These are phyloP conservation scores for Temnothorax unifasciatus DNA, from an alignment of 2,888 invertebrate species.

Conservation along the genomic window DNA sequence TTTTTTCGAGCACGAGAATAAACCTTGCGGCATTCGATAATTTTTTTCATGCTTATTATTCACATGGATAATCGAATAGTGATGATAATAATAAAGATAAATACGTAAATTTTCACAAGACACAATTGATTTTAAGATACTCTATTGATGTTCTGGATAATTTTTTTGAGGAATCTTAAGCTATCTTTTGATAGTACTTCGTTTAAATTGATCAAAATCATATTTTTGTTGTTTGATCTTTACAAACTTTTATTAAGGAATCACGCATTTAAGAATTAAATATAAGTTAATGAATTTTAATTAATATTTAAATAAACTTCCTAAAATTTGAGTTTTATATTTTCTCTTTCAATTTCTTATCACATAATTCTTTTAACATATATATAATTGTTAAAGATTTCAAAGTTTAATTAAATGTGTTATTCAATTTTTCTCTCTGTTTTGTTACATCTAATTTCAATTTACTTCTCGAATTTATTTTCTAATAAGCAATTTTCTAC, in stretches of 20 bases:
- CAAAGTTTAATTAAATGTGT: too few species aligned
- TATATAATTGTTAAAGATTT: neutral
- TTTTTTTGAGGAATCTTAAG: neutral
- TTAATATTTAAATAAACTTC: constrained; percentile 12
- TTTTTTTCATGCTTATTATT: neutral
- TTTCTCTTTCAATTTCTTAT: neutral
- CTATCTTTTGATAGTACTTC: neutral
- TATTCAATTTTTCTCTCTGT: too few species aligned
- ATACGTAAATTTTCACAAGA: neutral
- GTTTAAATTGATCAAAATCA: neutral
- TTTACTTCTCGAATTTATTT: too few species aligned
- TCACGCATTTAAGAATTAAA: neutral
- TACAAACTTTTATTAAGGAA: neutral
- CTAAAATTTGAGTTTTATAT: neutral
- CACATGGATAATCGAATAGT: neutral
- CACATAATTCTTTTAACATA: neutral
- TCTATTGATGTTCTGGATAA: neutral
- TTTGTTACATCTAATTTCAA: too few species aligned
- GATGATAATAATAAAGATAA: neutral
- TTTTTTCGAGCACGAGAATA: too few species aligned
- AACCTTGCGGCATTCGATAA: too few species aligned
- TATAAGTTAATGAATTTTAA: neutral
- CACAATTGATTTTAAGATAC: neutral
- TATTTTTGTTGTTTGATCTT: neutral
- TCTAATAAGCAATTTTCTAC: too few species aligned